Evolutionary conservation across 1,140 invertebrate genomes (phyloP), one percentile per base, ranked within the genome.

Genomic region (Phenacoccus solenopsis): DNA sequence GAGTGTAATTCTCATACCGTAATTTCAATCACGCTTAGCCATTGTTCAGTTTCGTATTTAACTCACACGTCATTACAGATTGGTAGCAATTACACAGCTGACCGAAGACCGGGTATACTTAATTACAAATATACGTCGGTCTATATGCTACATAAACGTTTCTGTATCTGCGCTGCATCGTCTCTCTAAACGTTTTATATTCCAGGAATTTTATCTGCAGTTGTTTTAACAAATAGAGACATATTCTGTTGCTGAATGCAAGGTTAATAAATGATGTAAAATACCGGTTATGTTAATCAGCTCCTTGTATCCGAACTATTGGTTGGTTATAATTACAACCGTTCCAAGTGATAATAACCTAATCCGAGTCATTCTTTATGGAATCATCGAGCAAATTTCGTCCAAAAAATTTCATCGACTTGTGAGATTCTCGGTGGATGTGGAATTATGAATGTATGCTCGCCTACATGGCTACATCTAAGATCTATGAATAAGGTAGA

Each of bases 181-280:
- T 32, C 30, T 32, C n/a, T n/a, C 5, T 49, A 24, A 64, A 64
- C 22, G 21, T 20, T 64, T 64, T 64, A 64, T 64, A 64, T 64
- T 64, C 59, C 16, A 24, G 59, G 59, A 64, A 64, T 64, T 64
- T 64, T 64, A 64, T 64, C 59, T 25, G 59, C 59, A 64, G 59
- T 64, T 64, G 59, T 64, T 64, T 27, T 24, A 64, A 64, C 59
- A 64, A 64, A 64, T 64, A 64, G 59, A 64, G 59, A 64, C 59
- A 64, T 64, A 64, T 27, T 64, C 59, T 64, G 56, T 64, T 24
- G 59, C 59, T 64, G 21, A 64, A 64, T 64, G 59, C 59, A 64
- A 64, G 59, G 59, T 64, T 64, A 64, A 64, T 64, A 64, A 64
- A 25, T 64, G 59, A 64, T 64, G 59, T 64, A 64, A 64, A 64